Percentiles rank a stretch among this genome's conserved stretches.
Conservation (phyloP, 2,888 invertebrate species). For the Dicroscelio sp. region DNA sequence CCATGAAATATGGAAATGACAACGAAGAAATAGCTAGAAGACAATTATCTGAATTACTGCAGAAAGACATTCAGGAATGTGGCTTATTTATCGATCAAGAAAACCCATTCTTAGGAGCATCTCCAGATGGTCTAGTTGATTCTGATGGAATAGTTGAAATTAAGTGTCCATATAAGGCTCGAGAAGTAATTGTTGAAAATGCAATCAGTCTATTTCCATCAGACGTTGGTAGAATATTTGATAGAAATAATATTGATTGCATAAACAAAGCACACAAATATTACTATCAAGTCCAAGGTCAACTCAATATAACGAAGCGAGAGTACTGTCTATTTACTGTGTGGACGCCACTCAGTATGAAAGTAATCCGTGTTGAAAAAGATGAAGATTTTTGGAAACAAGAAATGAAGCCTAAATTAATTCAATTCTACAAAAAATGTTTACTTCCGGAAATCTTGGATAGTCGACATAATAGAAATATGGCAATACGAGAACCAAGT, state of each 20-base stretch:
- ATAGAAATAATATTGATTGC: background rate
- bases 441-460: too few species aligned
- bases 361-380: too few species aligned
- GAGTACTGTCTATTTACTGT: background rate
- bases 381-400: too few species aligned
- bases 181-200: too few species aligned
- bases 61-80: constrained; percentile 10
- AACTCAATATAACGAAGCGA: background rate
- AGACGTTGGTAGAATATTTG: background rate
- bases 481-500: too few species aligned
- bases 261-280: background rate
- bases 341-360: too few species aligned
- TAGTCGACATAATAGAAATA: too few species aligned
- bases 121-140: constrained; percentile 63
- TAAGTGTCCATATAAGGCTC: too few species aligned
- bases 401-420: background rate
- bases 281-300: background rate
- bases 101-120: constrained; percentile 32
- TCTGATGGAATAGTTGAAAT: constrained; percentile 69
- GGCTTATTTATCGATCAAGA: constrained; percentile 67
- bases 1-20: constrained; percentile 58
- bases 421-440: background rate
- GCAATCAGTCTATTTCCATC: background rate
- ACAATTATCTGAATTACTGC: constrained; percentile 24
- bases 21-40: constrained; percentile 62